Percentiles rank a stretch among this genome's conserved stretches.
phyloP scores from a whole-genome alignment of 2,113 vertebrate genomes.

The Podocnemis expansa region DNA sequence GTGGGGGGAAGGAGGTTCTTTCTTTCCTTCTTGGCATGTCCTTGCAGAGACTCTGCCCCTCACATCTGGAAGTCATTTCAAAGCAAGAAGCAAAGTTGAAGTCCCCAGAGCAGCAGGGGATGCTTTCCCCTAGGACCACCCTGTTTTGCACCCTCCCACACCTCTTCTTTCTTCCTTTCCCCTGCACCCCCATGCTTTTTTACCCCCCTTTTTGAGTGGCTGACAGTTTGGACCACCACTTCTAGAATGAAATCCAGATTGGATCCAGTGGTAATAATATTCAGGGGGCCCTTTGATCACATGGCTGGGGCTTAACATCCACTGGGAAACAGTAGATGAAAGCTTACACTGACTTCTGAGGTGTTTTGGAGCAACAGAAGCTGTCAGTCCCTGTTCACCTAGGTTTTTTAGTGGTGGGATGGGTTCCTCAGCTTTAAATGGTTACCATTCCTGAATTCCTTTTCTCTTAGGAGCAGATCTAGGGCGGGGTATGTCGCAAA shows the following conservation, averaged over 20 bases:
- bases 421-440: not conserved
- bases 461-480: not conserved
- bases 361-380: not conserved
- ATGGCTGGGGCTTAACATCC: not conserved
- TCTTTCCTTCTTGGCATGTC: conserved; percentile 70
- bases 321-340: not conserved
- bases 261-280: not conserved
- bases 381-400: not conserved
- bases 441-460: not conserved
- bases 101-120: not conserved
- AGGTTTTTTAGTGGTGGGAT: not conserved
- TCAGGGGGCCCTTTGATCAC: not conserved
- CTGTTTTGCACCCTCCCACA: not conserved
- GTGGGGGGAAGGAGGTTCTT: too few species aligned
- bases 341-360: not conserved
- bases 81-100: not conserved
- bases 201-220: not conserved
- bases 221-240: not conserved
- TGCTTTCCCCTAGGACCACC: not conserved
- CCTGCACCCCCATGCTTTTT: too few species aligned
- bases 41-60: conserved; percentile 60
- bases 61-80: conserved; percentile 75
- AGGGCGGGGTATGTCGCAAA: not conserved
- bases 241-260: not conserved
- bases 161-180: not conserved